These are phyloP conservation scores for Pterois miles DNA, from an alignment of 2,797 vertebrate genomes.

Conservation along the genomic window DNA sequence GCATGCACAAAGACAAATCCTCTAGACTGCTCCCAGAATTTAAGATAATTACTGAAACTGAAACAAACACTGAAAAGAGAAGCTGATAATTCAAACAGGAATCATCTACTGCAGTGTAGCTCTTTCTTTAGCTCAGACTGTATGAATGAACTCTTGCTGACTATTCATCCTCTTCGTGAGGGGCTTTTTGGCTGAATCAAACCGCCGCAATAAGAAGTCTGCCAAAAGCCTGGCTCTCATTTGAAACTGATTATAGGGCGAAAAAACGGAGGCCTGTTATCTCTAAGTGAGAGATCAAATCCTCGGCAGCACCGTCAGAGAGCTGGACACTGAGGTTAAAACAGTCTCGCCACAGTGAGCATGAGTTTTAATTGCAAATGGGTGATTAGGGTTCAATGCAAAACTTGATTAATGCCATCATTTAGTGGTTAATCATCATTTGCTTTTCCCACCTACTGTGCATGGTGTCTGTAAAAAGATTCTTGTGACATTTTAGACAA, in stretches of 20 bases:
- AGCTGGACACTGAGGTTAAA: constrained; percentile 39
- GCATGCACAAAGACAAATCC: neutral
- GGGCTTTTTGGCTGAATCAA: constrained; percentile 70
- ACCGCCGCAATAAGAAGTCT: constrained; percentile 52
- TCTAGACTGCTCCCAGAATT: neutral
- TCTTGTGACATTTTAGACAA: constrained; percentile 4
- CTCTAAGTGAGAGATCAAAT: constrained; percentile 39
- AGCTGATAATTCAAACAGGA: constrained; percentile 49
- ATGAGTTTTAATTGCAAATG: constrained; percentile 45
- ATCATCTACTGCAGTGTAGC: constrained; percentile 33
- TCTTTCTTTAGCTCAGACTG: constrained; percentile 35
- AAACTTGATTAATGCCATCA: constrained; percentile 39
- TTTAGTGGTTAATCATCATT: constrained; percentile 36
- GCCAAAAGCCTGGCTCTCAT: constrained; percentile 70
- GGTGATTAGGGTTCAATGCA: constrained; percentile 28
- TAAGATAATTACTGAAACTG: constrained; percentile 23
- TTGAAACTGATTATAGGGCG: constrained; percentile 72
- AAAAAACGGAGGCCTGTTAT: constrained; percentile 49
- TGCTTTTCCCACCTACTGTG: constrained; percentile 18
- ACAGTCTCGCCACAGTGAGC: constrained; percentile 26
- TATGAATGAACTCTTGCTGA: constrained; percentile 64
- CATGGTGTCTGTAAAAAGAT: neutral
- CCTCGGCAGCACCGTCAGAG: constrained; percentile 21
- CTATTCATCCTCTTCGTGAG: constrained; percentile 72
- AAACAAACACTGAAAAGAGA: constrained; percentile 28